Evolutionary conservation across 2,113 vertebrate species (phyloP).

Genomic region (Hydrolagus affinis): DNA sequence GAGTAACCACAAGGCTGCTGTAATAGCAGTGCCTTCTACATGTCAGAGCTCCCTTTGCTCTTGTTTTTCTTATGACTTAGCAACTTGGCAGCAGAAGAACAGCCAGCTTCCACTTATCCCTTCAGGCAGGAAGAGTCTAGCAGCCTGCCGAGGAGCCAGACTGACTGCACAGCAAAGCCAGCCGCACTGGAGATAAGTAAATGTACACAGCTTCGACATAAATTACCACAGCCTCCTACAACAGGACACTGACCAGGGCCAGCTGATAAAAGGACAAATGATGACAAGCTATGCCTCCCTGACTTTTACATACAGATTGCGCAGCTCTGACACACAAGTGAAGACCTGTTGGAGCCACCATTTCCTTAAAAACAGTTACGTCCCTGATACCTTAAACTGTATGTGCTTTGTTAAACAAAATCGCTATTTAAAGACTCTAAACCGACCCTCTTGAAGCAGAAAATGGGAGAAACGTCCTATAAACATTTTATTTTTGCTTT

Average conservation of each 20-base stretch:
- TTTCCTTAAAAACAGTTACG: slow-evolving; percentile 70
- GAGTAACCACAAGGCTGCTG: not conserved
- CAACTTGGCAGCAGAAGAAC: slow-evolving; percentile 62
- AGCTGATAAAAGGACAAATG: slow-evolving; percentile 87
- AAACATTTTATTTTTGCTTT: too few species aligned
- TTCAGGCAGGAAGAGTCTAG: slow-evolving; percentile 77
- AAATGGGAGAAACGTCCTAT: not conserved
- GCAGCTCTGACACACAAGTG: slow-evolving; percentile 52
- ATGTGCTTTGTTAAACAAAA: slow-evolving; percentile 50
- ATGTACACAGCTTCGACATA: slow-evolving; percentile 85
- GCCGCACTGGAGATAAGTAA: slow-evolving; percentile 95
- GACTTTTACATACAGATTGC: slow-evolving; percentile 55
- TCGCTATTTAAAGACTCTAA: slow-evolving; percentile 50
- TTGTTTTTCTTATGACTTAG: slow-evolving; percentile 68
- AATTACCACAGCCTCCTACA: slow-evolving; percentile 91
- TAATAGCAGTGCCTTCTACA: not conserved
- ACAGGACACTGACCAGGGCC: slow-evolving; percentile 99
- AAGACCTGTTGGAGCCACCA: slow-evolving; percentile 70
- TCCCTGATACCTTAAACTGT: slow-evolving; percentile 65
- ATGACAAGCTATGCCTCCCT: slow-evolving; percentile 64
- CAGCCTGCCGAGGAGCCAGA: slow-evolving; percentile 87
- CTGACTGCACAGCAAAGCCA: slow-evolving; percentile 86
- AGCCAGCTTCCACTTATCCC: slow-evolving; percentile 62
- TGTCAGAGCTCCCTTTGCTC: slow-evolving; percentile 33
- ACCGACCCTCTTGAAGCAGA: not conserved